Evolutionary conservation across 2,888 invertebrate genomes (phyloP), one percentile per base, ranked within the genome.

Genomic region (Lampropteryx suffumata): DNA sequence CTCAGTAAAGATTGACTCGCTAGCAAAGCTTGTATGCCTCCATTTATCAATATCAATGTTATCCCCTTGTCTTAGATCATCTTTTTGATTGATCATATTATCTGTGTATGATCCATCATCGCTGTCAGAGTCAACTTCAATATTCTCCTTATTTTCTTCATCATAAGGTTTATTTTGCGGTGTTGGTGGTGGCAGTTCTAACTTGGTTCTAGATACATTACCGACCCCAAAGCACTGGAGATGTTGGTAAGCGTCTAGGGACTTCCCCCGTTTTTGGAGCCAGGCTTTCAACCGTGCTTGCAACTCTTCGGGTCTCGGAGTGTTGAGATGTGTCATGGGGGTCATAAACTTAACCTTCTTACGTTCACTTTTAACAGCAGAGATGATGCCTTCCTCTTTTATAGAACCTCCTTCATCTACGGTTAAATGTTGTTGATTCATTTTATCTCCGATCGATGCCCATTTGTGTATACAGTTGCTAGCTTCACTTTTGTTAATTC

Each of bases 121-220:
- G 27, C 79, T 79, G 17, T 87, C 87, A 0, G 82, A 76, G 3
- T 86, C 82, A 2, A 85, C 42, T 0, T 88, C 86, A 41, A 87
- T 71, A 59, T 92, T 92, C 52, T 92, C 92, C 60, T 92, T 92
- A 62, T 92, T 81, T 42, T 91, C 91, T 39, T 91, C 90, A 14
- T 85, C 80, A 44, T 72, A 72, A 1, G 61, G 41, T 4, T 71
- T 65, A 8, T 7, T 21, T 35, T n/a, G n/a, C n/a, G n/a, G 21
- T 2, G 13, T 21, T 24, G 35, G 17, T 10, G 33, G 13, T 11
- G 32, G 5, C 9, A 4, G 5, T 3, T 35, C 28, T 0, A 37
- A 10, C 29, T 26, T 32, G 7, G 8, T 26, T 36, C 4, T 11
- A 2, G 39, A 8, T 11, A 72, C 11, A 0, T 85, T 82, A 33